phyloP scores from a whole-genome alignment of 2,888 invertebrate species.

The Agrilus cyanescens region DNA sequence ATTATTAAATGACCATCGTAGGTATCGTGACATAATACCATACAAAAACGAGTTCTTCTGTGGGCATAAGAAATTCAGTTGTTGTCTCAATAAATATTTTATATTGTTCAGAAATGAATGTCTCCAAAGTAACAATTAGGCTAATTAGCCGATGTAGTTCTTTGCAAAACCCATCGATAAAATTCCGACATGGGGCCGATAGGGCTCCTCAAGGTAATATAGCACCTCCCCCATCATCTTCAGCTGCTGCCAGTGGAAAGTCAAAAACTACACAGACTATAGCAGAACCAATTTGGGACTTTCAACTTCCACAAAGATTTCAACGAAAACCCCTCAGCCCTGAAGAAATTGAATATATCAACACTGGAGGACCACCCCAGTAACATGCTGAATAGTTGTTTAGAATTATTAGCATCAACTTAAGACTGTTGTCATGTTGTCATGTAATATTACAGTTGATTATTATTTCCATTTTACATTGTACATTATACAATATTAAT shows the following conservation, averaged over 20 bases:
- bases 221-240: slow-evolving; percentile 8
- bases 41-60: too few relatives aligned
- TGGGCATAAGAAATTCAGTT: too few relatives aligned
- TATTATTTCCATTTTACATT: too few relatives aligned
- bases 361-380: slow-evolving; percentile 29
- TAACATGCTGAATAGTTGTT: not conserved
- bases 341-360: slow-evolving; percentile 33
- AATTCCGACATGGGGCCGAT: slow-evolving; percentile 30
- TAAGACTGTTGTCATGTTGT: too few relatives aligned
- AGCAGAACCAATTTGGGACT: slow-evolving; percentile 28
- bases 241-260: slow-evolving; percentile 7
- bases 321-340: slow-evolving; percentile 26
- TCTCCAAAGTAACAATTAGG: slow-evolving; percentile 14
- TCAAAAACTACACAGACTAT: slow-evolving; percentile 8
- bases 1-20: too few relatives aligned
- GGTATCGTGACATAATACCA: too few relatives aligned
- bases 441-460: too few relatives aligned
- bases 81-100: too few relatives aligned
- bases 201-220: slow-evolving; percentile 19
- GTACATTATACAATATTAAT: too few relatives aligned
- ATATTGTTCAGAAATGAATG: slow-evolving; percentile 7
- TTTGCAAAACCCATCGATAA: slow-evolving; percentile 25
- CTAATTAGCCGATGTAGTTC: slow-evolving; percentile 22
- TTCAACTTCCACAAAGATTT: slow-evolving; percentile 31
- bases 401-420: too few relatives aligned